Evolutionary conservation across 2,888 invertebrate genomes (phyloP), one percentile per base, ranked within the genome.

Genomic region (Tipula confusa): DNA sequence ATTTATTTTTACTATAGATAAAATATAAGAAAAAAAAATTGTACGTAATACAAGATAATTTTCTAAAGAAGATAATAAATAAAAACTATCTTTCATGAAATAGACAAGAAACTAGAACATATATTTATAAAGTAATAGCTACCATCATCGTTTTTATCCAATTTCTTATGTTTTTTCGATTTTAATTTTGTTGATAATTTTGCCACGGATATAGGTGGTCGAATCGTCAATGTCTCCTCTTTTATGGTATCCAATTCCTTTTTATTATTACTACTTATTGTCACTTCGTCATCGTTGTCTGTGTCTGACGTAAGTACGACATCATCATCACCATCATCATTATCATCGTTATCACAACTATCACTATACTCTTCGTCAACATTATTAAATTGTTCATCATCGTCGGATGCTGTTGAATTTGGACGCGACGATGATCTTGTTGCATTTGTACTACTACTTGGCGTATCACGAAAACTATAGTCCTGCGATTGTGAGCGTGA

Each of bases 61-160:
- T 43, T 43, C 2, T n/a, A 64, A 64, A 6, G 64, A 24, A 64
- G 7, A 64, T 11, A 2, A 11, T 24, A 64, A 64, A 48, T 18
- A 64, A 33, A 48, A 48, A 6, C 48, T 18, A 48, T 18, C 9
- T 48, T 48, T 18, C 18, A 15, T 18, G 11, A 36, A 36, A 36
- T 43, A 43, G n/a, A 43, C n/a, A 64, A 43, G 43, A 15, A 64
- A 64, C 24, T 64, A 64, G 7, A 38, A 13, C 9, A 13, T 13
- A 13, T 38, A 38, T 38, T 13, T 13, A 64, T 64, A 64, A 64
- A 64, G 18, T 64, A 24, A 64, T 64, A 64, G 64, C 64, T 64
- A 64, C 64, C 64, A 64, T 64, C 64, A 64, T 64, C 64, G 24
- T 64, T 18, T 64, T 64, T 64, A 64, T 64, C 64, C 64, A 64